Evolutionary conservation across 2,797 vertebrate species (phyloP).

Genomic region (Acrocephalus scirpaceus): DNA sequence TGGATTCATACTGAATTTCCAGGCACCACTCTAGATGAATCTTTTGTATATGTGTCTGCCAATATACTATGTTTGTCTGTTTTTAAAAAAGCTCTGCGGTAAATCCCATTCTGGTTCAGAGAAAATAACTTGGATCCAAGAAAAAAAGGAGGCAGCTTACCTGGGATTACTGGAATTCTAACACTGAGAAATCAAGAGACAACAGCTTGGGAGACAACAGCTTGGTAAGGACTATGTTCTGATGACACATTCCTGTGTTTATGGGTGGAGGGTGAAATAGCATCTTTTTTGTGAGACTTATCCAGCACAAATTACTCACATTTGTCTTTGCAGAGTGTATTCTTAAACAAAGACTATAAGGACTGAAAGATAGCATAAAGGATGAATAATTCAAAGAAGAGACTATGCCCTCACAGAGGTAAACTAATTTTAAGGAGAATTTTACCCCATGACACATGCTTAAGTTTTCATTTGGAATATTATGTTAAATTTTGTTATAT

Average conservation of each 20-base stretch:
- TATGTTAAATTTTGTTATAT: not conserved
- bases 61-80: not conserved
- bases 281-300: not conserved
- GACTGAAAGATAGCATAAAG: not conserved
- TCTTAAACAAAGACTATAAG: not conserved
- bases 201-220: not conserved
- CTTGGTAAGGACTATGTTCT: not conserved
- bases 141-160: not conserved
- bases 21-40: not conserved
- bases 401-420: not conserved
- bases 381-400: not conserved
- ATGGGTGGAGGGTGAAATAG: not conserved
- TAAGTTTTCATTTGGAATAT: not conserved
- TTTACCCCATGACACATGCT: not conserved
- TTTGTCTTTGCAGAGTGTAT: not conserved
- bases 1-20: not conserved
- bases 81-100: not conserved
- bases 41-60: not conserved
- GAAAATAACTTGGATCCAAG: not conserved
- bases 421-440: not conserved
- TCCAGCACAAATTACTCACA: not conserved
- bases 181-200: not conserved
- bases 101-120: constrained; percentile 5
- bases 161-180: not conserved
- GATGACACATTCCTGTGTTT: not conserved